These are phyloP conservation scores for Dreissena rostriformis DNA, from an alignment of 1,140 invertebrate genomes.

Conservation along the genomic window DNA sequence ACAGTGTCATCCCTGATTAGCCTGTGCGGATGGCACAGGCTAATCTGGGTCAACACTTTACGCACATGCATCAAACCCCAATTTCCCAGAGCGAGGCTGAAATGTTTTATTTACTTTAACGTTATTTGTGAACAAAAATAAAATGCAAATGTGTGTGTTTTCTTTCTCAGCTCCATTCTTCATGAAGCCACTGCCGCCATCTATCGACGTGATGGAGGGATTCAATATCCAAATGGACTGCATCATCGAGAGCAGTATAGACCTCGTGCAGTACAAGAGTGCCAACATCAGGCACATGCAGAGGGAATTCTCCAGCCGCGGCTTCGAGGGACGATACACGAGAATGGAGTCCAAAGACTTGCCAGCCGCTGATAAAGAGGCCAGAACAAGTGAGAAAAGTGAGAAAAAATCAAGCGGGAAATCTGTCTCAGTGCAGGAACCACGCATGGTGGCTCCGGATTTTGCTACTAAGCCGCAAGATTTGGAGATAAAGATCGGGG, in stretches of 20 bases:
- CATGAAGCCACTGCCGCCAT: constrained; percentile 76
- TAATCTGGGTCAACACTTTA: too few species aligned
- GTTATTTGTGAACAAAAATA: too few species aligned
- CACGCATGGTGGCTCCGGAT: constrained; percentile 50
- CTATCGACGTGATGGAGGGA: constrained; percentile 77
- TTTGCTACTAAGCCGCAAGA: constrained; percentile 64
- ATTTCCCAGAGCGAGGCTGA: too few species aligned
- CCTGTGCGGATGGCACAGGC: too few species aligned
- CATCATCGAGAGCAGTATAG: constrained; percentile 71
- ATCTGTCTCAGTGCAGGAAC: constrained; percentile 1
- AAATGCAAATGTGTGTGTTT: background rate
- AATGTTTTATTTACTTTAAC: too few species aligned
- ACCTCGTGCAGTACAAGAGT: constrained; percentile 61
- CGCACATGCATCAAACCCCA: too few species aligned
- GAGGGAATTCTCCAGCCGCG: constrained; percentile 63
- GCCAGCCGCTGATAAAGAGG: background rate
- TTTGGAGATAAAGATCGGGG: constrained; percentile 62
- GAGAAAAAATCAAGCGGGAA: too few species aligned
- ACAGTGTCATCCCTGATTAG: too few species aligned
- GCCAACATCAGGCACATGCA: constrained; percentile 59
- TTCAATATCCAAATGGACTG: constrained; percentile 75
- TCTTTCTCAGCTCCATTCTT: constrained; percentile 77
- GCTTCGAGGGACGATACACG: constrained; percentile 73
- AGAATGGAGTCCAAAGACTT: constrained; percentile 49
- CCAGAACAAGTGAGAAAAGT: background rate